Base-by-base conservation (phyloP, 2,797 vertebrate genomes). In the Manis crassicaudata region DNA sequence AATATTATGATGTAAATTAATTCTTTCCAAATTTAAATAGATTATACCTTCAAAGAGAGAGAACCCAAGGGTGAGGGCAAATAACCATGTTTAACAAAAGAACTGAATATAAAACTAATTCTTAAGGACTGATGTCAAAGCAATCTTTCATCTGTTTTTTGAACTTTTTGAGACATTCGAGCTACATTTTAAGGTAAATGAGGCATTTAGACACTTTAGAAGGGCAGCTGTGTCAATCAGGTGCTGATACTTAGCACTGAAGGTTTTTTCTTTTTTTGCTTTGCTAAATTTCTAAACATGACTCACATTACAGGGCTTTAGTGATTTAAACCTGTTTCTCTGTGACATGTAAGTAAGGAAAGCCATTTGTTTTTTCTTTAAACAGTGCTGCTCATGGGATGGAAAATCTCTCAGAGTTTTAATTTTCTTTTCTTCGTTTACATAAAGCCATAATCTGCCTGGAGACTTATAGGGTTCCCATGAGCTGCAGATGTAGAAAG, bases 381-480 rank as follows among this genome's bases (percentile, higher is more conserved):
- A 96, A 92, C 92, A 94, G 60, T 94, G 3, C 46, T 96, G 62
- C 40, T 68, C 7, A 29, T 13, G 43, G 87, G 86, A 13, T 52
- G 5, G 68, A 43, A 97, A 97, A 96, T 11, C 46, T 95, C 37
- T 97, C 25, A 43, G 7, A 94, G 88, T 94, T 96, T 88, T 89
- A 91, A 95, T 97, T 97, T 97, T 88, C 25, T 94, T 40, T 87
- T 96, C 79, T 96, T 83, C 20, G 5, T 96, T 98, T 98, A 92
- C 79, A 90, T 80, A 95, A 56, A 73, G 52, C 76, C 32, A 75
- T 95, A 86, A 77, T 40, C 62, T 96, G 7, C 85, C 85, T 95
- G 75, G 32, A 97, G 84, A 96, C 58, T 96, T 84, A 43, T 54
- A 96, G 96, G 56, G 43, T 91, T 98, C 94, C 56, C 81, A 29